Evolutionary conservation across 2,797 vertebrate genomes (phyloP), one percentile per base, ranked within the genome.

Genomic region (Parauchenoglanis punctatus): DNA sequence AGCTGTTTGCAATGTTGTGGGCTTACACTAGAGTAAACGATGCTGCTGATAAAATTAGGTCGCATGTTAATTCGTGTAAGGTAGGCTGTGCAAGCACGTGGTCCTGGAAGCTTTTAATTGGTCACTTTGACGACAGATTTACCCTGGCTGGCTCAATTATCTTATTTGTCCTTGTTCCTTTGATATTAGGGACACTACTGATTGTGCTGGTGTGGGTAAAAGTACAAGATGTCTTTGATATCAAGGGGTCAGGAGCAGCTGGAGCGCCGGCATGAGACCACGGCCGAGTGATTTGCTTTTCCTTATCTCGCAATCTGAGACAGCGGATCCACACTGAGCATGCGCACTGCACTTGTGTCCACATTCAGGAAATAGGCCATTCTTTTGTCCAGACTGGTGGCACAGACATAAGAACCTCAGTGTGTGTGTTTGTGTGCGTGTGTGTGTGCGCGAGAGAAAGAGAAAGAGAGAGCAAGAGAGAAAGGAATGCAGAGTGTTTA

Each of bases 311-410:
- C 83, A 28, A 85, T 87, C 88, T 87, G n/a, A 86, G 28, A 82
- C 68, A 35, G 67, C 11, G 11, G 31, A 49, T 58, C 58, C 61
- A 58, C 68, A 88, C 84, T 72, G 86, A 84, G 87, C 86, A 89
- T 88, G 87, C 81, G 72, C 83, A 63, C 88, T 93, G 54, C 86
- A 68, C 75, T 86, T 49, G 46, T 92, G 90, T 91, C 86, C 88
- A 86, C 88, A 88, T 86, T 92, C 92, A 92, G 94, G 92, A 94
- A 94, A 91, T 87, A 17, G 73, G 91, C 87, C 91, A 92, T 92
- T 93, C 89, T 89, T 92, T 89, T 88, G 77, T 91, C 90, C 92
- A 91, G 91, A 72, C 82, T 88, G 28, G 73, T 68, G 40, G 23
- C 49, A 40, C 31, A 92, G 86, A 88, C 88, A 89, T 75, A 85